These are phyloP conservation scores for Mastigias papua DNA, from an alignment of 30 jellyfish, hydroid and myxozoan species.

Conservation along the genomic window DNA sequence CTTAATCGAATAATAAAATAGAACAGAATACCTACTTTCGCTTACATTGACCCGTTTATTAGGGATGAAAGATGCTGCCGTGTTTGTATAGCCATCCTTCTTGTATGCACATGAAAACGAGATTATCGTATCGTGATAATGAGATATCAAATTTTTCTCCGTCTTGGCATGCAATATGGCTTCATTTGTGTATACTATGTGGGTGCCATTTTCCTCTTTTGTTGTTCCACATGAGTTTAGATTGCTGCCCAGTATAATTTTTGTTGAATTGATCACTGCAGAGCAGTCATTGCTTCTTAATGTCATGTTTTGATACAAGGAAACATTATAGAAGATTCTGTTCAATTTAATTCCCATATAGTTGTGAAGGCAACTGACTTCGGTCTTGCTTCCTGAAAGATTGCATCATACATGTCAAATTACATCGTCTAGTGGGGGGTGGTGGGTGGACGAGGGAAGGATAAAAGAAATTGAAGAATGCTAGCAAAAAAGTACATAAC, in stretches of 20 bases:
- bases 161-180: neutral
- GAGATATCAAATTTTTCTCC: neutral
- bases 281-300: neutral
- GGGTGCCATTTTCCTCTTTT: neutral
- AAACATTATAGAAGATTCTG: neutral
- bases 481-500: too few species aligned
- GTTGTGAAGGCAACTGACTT: neutral
- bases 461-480: too few species aligned
- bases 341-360: neutral
- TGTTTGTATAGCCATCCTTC: neutral
- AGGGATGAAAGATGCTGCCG: neutral
- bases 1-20: neutral
- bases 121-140: neutral
- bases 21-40: neutral
- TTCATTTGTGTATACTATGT: neutral
- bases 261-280: neutral
- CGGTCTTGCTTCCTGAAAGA: neutral
- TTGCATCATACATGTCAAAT: neutral
- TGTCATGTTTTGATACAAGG: neutral
- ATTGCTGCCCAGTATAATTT: neutral
- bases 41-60: neutral
- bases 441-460: neutral
- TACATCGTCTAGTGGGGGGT: neutral
- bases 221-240: neutral
- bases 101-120: neutral